These are phyloP conservation scores for Cyrtonyx montezumae DNA, from an alignment of 2,113 vertebrate genomes.

Conservation along the genomic window DNA sequence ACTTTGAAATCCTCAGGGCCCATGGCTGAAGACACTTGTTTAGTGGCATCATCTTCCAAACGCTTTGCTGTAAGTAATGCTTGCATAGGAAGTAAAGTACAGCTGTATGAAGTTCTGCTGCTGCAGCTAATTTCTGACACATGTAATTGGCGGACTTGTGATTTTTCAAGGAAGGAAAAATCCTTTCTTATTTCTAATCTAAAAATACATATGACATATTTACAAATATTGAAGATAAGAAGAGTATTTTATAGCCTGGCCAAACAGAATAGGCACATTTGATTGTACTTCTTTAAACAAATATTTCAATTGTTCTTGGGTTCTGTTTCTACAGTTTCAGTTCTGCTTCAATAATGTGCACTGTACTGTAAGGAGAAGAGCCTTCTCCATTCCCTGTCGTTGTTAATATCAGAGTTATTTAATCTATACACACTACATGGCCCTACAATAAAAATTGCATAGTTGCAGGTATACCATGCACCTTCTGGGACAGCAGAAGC, in stretches of 20 bases:
- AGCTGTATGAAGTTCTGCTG: not conserved
- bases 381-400: not conserved
- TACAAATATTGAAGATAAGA: conserved; percentile 10
- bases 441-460: not conserved
- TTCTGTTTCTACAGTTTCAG: not conserved
- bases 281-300: conserved; percentile 21
- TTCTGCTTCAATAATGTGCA: conserved; percentile 25
- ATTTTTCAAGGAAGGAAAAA: not conserved
- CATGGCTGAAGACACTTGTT: not conserved
- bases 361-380: not conserved
- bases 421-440: not conserved
- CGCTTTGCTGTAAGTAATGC: not conserved
- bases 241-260: conserved; percentile 16
- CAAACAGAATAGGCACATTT: not conserved
- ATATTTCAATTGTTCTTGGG: conserved; percentile 27
- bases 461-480: not conserved
- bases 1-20: not conserved
- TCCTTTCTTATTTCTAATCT: not conserved
- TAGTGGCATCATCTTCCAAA: not conserved
- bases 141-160: not conserved
- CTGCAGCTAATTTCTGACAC: not conserved
- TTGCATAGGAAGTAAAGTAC: not conserved
- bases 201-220: not conserved
- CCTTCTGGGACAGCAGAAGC: not conserved
- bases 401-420: conserved; percentile 15